phyloP scores from a whole-genome alignment of 1,140 invertebrate genomes.

The Samia ricini region DNA sequence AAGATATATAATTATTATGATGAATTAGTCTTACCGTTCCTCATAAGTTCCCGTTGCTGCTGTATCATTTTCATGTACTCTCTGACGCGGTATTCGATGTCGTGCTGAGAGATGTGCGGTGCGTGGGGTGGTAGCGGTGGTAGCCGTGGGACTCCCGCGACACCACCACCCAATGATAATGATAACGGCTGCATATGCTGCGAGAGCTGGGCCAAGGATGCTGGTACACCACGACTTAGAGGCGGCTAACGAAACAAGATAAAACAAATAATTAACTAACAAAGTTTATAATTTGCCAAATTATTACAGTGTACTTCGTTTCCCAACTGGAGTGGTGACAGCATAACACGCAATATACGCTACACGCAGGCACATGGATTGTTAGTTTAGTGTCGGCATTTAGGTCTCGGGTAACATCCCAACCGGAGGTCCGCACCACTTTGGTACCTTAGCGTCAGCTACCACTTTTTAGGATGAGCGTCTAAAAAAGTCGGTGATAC shows the following conservation, averaged over 20 bases:
- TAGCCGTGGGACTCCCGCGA: constrained; percentile 70
- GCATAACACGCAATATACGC: too few relatives aligned
- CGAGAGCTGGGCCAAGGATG: constrained; percentile 83
- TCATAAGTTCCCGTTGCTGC: constrained; percentile 72
- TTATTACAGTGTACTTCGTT: too few relatives aligned
- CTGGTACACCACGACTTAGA: constrained; percentile 80
- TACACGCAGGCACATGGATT: too few relatives aligned
- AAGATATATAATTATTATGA: too few relatives aligned
- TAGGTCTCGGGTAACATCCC: too few relatives aligned
- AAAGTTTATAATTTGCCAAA: too few relatives aligned
- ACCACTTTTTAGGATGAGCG: too few relatives aligned
- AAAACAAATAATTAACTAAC: not conserved
- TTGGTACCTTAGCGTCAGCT: too few relatives aligned
- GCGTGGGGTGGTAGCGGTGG: constrained; percentile 74
- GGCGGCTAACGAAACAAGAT: constrained; percentile 57
- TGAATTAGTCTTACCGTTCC: constrained; percentile 62
- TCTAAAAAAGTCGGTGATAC: too few relatives aligned
- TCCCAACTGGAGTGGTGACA: too few relatives aligned
- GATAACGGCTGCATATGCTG: constrained; percentile 88
- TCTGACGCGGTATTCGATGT: constrained; percentile 86
- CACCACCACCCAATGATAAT: constrained; percentile 77
- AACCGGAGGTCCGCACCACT: too few relatives aligned
- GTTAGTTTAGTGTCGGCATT: too few relatives aligned
- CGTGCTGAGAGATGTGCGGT: constrained; percentile 80
- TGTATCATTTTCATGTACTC: constrained; percentile 87